Conservation (phyloP, 2,888 invertebrate species). For the Drosophila glabriapex region DNA sequence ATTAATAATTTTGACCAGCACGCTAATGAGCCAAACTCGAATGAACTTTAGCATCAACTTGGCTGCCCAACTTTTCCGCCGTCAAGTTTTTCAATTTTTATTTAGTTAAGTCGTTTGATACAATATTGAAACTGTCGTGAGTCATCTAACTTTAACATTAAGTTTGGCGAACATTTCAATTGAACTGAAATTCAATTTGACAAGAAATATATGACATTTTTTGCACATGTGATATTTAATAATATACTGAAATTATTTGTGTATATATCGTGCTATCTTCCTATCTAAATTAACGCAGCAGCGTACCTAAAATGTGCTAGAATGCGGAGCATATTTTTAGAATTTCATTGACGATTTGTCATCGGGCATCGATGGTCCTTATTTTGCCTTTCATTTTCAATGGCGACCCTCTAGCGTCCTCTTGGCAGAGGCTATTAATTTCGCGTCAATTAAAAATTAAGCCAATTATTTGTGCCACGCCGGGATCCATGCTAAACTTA, state of each 20-base stretch:
- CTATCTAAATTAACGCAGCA: background rate
- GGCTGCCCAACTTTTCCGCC: slow-evolving; percentile 45
- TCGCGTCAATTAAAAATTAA: slow-evolving; percentile 82
- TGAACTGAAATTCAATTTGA: slow-evolving; percentile 36
- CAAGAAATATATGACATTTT: background rate
- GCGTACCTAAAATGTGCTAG: slow-evolving; percentile 6
- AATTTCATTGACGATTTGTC: slow-evolving; percentile 61
- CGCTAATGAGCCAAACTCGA: slow-evolving; percentile 75
- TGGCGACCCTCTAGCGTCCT: slow-evolving; percentile 27
- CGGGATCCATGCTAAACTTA: slow-evolving; percentile 45
- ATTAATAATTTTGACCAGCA: slow-evolving; percentile 80
- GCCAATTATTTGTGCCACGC: slow-evolving; percentile 78
- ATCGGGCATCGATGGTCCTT: slow-evolving; percentile 35
- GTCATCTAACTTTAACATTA: slow-evolving; percentile 27
- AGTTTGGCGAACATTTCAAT: slow-evolving; percentile 34
- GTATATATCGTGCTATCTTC: background rate
- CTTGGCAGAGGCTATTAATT: slow-evolving; percentile 74
- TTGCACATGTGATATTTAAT: background rate
- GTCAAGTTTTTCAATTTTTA: slow-evolving; percentile 75
- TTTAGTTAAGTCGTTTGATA: slow-evolving; percentile 36
- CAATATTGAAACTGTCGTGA: slow-evolving; percentile 22
- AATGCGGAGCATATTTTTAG: slow-evolving; percentile 18
- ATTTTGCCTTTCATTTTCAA: slow-evolving; percentile 39
- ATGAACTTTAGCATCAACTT: slow-evolving; percentile 63
- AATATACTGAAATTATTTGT: background rate